A percentile compares a stretch with the other conserved stretches of the same genome.
phyloP scores from a whole-genome alignment of 2,888 invertebrate genomes.

The Chloroclystis v-ata region DNA sequence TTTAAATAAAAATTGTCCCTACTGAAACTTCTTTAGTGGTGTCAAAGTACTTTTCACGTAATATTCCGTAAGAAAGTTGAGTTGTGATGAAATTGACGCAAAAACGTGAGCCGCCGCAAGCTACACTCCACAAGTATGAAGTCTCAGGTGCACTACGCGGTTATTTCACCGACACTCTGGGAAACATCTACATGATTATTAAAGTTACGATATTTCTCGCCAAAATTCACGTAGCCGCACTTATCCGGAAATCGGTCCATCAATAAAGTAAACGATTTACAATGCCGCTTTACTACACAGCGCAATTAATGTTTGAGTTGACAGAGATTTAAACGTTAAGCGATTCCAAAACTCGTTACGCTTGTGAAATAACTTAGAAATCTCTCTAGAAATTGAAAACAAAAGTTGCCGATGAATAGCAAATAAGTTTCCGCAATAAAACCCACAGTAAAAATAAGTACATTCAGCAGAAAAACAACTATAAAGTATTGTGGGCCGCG shows the following conservation, averaged over 20 bases:
- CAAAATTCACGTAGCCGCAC: constrained; percentile 28
- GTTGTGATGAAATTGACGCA: constrained; percentile 60
- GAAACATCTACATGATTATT: constrained; percentile 50
- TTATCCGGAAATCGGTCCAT: constrained; percentile 9
- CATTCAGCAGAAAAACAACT: constrained; percentile 47
- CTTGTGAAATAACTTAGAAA: constrained; percentile 7
- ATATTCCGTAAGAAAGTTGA: constrained; percentile 53
- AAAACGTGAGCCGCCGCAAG: constrained; percentile 30
- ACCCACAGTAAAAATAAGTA: constrained; percentile 33
- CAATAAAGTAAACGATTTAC: no score
- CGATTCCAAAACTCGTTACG: constrained; percentile 16
- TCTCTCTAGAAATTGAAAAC: constrained; percentile 7
- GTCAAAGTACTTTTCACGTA: constrained; percentile 28
- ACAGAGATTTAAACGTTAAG: constrained; percentile 9
- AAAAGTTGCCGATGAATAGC: constrained; percentile 25
- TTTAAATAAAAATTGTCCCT: no score
- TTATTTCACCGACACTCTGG: constrained; percentile 62
- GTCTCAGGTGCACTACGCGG: constrained; percentile 65
- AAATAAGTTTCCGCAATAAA: constrained; percentile 31
- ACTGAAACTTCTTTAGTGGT: background rate
- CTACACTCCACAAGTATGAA: background rate
- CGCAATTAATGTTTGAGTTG: constrained; percentile 23
- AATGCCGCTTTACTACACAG: constrained; percentile 2
- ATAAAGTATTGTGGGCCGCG: constrained; percentile 45
- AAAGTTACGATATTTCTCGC: constrained; percentile 53